A percentile compares a stretch with the other conserved stretches of the same genome.
phyloP scores from a whole-genome alignment of 2,888 invertebrate species.

The Tenthredo mesomela region DNA sequence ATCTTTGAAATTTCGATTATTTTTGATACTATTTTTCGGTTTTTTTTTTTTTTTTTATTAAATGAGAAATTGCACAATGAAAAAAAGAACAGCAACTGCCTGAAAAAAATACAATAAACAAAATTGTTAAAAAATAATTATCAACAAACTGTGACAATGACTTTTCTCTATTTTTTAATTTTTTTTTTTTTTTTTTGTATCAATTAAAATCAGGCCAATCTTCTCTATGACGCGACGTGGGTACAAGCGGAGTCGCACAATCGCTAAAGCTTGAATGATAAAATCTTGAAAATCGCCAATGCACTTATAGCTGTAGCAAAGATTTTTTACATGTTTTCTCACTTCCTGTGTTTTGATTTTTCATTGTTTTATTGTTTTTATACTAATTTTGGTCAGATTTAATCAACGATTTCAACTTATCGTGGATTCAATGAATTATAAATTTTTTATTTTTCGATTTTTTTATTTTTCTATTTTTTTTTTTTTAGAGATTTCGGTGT shows the following conservation, averaged over 20 bases:
- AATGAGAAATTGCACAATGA: background rate
- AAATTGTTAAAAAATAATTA: background rate
- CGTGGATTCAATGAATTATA: background rate
- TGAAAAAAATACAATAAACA: no score
- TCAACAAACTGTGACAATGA: no score
- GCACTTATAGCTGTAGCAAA: background rate
- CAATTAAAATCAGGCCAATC: background rate
- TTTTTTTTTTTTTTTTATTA: no score
- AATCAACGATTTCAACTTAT: background rate
- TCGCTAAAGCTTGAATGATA: background rate
- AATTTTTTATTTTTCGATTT: no score
- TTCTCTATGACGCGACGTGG: background rate
- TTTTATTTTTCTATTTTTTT: no score
- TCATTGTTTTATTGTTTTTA: background rate
- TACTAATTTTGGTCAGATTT: background rate
- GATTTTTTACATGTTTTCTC: background rate
- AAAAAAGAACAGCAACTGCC: background rate
- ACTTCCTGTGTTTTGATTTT: background rate
- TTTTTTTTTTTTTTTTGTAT: background rate
- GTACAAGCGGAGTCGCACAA: background rate
- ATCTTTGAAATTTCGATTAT: background rate
- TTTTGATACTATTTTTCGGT: background rate
- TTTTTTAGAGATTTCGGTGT: no score
- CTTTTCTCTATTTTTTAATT: no score
- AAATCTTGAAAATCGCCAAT: constrained; percentile 1